Conservation (phyloP, 2,113 vertebrate species). For the Centrocercus urophasianus region DNA sequence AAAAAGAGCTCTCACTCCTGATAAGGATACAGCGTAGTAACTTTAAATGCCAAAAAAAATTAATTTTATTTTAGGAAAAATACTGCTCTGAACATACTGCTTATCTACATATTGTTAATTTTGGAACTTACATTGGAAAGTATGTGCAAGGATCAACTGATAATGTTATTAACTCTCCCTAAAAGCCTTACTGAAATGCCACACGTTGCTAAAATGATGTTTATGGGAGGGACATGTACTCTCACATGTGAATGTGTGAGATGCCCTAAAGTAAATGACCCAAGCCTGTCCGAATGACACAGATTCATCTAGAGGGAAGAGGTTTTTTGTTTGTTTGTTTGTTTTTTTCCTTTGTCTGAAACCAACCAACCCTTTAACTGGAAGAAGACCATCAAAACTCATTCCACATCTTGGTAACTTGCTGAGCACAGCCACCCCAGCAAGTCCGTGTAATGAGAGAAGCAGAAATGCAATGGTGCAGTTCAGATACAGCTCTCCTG, state of each 20-base stretch:
- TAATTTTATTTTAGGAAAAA: background rate
- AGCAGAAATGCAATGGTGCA: fast-evolving
- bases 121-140: background rate
- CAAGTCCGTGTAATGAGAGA: fast-evolving
- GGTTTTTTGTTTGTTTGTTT: background rate
- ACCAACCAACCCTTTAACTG: background rate
- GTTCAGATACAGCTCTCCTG: background rate
- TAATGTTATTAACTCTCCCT: background rate
- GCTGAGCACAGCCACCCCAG: background rate
- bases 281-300: background rate
- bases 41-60: background rate
- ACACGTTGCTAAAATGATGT: background rate
- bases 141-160: background rate
- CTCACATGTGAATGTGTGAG: background rate
- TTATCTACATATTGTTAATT: background rate
- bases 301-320: background rate
- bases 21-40: background rate
- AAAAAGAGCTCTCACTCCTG: background rate
- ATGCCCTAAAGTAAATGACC: background rate
- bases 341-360: background rate
- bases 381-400: background rate
- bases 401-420: background rate
- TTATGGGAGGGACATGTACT: background rate
- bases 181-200: background rate
- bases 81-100: background rate